phyloP scores from a whole-genome alignment of 2,113 vertebrate genomes.

The Festucalex cinctus region DNA sequence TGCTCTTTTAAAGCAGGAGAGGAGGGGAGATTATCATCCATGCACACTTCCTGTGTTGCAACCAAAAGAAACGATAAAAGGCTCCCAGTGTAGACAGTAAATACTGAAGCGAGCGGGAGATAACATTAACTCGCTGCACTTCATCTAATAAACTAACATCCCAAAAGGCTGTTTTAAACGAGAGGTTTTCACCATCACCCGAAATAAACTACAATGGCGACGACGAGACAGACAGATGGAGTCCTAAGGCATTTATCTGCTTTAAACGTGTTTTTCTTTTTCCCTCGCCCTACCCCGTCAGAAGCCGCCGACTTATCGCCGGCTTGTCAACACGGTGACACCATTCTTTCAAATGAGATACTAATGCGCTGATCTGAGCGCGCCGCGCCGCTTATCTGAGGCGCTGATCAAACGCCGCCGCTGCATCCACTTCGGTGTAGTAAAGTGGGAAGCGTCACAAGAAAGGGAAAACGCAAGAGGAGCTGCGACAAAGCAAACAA shows the following conservation, averaged over 20 bases:
- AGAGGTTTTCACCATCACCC: slow-evolving; percentile 69
- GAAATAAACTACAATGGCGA: slow-evolving; percentile 78
- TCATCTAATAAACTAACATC: slow-evolving; percentile 73
- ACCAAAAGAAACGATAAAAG: slow-evolving; percentile 68
- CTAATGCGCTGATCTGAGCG: slow-evolving; percentile 70
- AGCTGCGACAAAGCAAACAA: slow-evolving; percentile 62
- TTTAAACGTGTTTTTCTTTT: slow-evolving; percentile 61
- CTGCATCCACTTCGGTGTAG: slow-evolving; percentile 64
- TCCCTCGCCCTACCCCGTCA: slow-evolving; percentile 51
- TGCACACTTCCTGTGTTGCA: slow-evolving; percentile 44
- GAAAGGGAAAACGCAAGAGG: slow-evolving; percentile 63
- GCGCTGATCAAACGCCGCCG: slow-evolving; percentile 74
- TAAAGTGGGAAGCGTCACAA: slow-evolving; percentile 71
- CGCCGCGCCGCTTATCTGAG: slow-evolving; percentile 64
- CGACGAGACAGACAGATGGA: slow-evolving; percentile 74
- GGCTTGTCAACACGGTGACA: slow-evolving; percentile 75
- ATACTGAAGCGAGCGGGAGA: slow-evolving; percentile 62
- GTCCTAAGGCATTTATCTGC: slow-evolving; percentile 74
- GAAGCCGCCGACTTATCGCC: slow-evolving; percentile 74
- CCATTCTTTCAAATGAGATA: slow-evolving; percentile 78
- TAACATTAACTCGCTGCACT: slow-evolving; percentile 52
- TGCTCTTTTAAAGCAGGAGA: background rate
- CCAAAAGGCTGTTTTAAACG: slow-evolving; percentile 67
- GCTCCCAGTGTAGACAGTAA: slow-evolving; percentile 60
- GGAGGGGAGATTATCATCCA: slow-evolving; percentile 45